Conservation (phyloP, 2,113 vertebrate genomes). For the Melanocharis versteri region DNA sequence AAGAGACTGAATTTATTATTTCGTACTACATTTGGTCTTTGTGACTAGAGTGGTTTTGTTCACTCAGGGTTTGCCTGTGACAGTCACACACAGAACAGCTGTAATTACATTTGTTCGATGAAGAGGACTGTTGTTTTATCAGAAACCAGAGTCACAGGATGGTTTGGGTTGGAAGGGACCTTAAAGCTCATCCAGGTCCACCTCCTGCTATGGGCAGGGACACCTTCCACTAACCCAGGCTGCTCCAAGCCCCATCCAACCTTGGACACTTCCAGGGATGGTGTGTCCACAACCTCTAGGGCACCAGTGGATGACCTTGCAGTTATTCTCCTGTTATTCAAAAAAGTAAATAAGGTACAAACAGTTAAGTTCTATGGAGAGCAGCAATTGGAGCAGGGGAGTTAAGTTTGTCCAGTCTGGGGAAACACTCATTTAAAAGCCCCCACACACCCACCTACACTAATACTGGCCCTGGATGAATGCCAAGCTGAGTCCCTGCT, state of each 20-base stretch:
- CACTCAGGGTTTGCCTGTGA: neutral
- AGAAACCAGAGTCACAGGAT: neutral
- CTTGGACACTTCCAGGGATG: neutral
- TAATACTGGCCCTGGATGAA: neutral
- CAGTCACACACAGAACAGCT: neutral
- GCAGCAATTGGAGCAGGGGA: neutral
- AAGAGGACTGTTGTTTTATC: no score
- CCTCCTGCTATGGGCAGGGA: neutral
- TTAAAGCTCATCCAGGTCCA: neutral
- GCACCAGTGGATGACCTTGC: neutral
- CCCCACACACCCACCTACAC: rapidly evolving
- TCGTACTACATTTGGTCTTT: neutral
- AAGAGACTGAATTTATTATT: neutral
- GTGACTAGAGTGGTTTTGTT: neutral
- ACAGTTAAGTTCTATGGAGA: neutral
- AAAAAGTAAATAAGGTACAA: neutral
- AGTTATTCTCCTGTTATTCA: neutral
- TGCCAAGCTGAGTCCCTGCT: neutral
- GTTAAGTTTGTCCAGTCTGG: neutral
- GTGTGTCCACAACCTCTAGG: neutral
- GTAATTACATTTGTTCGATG: neutral
- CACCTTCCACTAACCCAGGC: neutral
- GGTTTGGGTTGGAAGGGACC: neutral
- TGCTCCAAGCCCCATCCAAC: neutral
- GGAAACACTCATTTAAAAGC: neutral